These are phyloP conservation scores for Drosophila busckii DNA, from an alignment of 1,140 invertebrate species.

Conservation along the genomic window DNA sequence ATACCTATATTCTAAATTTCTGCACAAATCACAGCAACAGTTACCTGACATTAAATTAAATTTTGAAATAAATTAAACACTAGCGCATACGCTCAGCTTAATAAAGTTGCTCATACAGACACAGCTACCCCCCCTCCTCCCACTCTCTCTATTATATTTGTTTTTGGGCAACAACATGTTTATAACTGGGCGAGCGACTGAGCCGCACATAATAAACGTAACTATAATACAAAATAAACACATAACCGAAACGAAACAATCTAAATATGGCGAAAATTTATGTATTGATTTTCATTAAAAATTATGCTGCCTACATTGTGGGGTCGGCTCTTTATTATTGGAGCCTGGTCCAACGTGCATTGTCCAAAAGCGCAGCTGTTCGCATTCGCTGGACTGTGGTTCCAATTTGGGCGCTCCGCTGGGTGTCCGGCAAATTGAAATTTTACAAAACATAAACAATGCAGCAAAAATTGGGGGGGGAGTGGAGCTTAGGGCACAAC, in stretches of 20 bases:
- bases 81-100: constrained; percentile 53
- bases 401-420: constrained; percentile 67
- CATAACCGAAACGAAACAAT: constrained; percentile 74
- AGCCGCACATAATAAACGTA: constrained; percentile 62
- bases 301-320: constrained; percentile 44
- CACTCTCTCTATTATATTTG: no score
- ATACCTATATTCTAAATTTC: no score
- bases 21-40: no score
- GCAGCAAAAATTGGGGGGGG: constrained; percentile 21
- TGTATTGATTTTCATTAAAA: constrained; percentile 75
- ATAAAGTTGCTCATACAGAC: constrained; percentile 22
- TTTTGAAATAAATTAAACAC: constrained; percentile 60
- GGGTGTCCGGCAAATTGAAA: constrained; percentile 70
- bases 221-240: constrained; percentile 77
- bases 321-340: background rate
- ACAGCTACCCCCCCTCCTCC: background rate
- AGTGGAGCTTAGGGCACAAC: background rate
- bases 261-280: constrained; percentile 74
- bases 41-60: constrained; percentile 48
- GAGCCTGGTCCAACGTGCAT: background rate
- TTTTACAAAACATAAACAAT: constrained; percentile 69
- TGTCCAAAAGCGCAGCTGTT: constrained; percentile 9
- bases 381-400: constrained; percentile 43
- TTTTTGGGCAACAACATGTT: constrained; percentile 25
- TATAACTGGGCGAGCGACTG: constrained; percentile 1